Percentiles rank a stretch among this genome's conserved stretches.
Conservation (phyloP, 2,113 vertebrate species). For the Pongo abelii region DNA sequence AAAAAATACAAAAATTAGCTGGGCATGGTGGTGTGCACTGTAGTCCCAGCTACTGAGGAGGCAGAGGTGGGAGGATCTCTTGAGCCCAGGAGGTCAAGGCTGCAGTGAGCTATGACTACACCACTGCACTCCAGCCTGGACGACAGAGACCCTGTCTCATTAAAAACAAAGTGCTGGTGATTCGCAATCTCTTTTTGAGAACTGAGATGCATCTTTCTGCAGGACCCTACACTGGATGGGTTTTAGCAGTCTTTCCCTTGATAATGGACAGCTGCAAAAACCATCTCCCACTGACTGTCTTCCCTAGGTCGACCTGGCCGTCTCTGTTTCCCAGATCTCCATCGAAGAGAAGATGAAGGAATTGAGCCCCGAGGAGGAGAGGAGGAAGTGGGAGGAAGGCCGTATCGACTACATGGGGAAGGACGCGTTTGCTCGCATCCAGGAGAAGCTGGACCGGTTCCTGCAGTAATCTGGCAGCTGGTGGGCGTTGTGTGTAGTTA, state of each 20-base stretch:
- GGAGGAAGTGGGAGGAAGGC: constrained; percentile 89
- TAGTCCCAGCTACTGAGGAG: not conserved
- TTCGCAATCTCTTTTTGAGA: rapidly evolving
- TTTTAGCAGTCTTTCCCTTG: no score
- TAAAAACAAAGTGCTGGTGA: not conserved
- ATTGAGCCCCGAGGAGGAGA: constrained; percentile 79
- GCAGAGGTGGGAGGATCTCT: not conserved
- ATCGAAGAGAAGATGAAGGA: constrained; percentile 71
- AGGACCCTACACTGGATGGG: rapidly evolving
- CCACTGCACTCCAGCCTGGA: not conserved
- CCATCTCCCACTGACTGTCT: not conserved
- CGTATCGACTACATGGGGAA: constrained; percentile 90
- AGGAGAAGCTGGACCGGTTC: constrained; percentile 91
- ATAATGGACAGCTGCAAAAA: no score
- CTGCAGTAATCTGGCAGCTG: constrained; percentile 77
- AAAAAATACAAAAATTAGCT: not conserved
- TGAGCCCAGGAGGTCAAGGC: not conserved
- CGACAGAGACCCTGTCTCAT: not conserved
- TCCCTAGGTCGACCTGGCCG: constrained; percentile 60
- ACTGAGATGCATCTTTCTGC: not conserved
- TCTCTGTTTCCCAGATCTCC: constrained; percentile 75
- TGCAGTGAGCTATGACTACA: not conserved
- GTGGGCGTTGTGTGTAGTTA: rapidly evolving
- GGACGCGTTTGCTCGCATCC: constrained; percentile 91
- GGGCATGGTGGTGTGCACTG: not conserved